Conservation (phyloP, 2,797 vertebrate genomes). For the Dallia pectoralis region DNA sequence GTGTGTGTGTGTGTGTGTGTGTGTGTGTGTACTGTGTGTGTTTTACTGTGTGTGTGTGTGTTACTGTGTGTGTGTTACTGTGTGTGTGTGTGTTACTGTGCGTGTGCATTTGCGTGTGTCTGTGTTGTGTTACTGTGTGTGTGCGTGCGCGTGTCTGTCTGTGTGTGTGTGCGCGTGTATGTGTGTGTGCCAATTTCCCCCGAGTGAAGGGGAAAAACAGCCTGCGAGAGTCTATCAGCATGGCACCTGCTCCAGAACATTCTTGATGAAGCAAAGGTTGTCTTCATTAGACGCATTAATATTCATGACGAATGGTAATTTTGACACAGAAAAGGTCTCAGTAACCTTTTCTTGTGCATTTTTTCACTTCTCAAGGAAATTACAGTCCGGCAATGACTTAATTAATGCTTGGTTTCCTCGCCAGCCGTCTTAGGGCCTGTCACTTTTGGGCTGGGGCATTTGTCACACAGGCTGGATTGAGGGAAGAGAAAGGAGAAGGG, state of each 20-base stretch:
- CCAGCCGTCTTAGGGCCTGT: constrained; percentile 90
- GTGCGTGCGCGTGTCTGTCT: no score
- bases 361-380: constrained; percentile 99
- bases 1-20: constrained; percentile 39
- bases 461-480: constrained; percentile 84
- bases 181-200: constrained; percentile 65
- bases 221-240: constrained; percentile 87
- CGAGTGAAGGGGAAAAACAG: constrained; percentile 76
- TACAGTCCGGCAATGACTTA: constrained; percentile 99
- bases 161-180: constrained; percentile 35
- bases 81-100: constrained; percentile 31
- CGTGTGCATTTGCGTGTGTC: constrained; percentile 16
- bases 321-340: constrained; percentile 99
- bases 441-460: constrained; percentile 89
- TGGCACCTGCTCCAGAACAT: constrained; percentile 99
- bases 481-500: constrained; percentile 62
- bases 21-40: constrained; percentile 33
- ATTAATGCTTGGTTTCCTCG: constrained; percentile 96
- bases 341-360: constrained; percentile 99
- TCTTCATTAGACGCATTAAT: constrained; percentile 99
- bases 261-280: constrained; percentile 99
- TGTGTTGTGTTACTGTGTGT: constrained; percentile 33
- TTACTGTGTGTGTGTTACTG: constrained; percentile 35
- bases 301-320: constrained; percentile 99
- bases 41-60: constrained; percentile 12